Evolutionary conservation across 2,113 vertebrate genomes (phyloP).

Genomic region (Leuciscus idus): DNA sequence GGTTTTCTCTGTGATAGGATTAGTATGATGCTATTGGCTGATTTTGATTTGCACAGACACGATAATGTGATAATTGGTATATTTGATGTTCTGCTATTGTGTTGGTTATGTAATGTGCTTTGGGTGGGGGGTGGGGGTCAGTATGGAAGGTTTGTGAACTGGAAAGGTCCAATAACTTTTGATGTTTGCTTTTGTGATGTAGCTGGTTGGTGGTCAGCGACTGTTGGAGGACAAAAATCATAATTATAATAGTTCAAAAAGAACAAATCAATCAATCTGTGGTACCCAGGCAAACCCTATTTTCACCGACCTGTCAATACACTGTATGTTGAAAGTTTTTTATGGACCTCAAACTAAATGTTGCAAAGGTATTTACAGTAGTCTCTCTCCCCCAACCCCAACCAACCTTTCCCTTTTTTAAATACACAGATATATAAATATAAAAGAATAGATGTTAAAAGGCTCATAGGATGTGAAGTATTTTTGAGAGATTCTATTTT

Average conservation of each 20-base stretch:
- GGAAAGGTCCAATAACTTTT: constrained; percentile 1
- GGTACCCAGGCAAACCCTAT: constrained; percentile 48
- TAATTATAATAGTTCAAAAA: not conserved
- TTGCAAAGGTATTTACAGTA: constrained; percentile 74
- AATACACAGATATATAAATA: constrained; percentile 80
- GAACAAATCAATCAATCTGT: constrained; percentile 47
- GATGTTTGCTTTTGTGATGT: constrained; percentile 40
- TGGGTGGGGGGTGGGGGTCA: constrained; percentile 22
- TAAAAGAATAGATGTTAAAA: constrained; percentile 82
- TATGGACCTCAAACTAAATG: constrained; percentile 67
- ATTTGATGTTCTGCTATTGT: constrained; percentile 85
- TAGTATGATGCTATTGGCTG: constrained; percentile 87
- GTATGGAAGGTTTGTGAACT: constrained; percentile 3
- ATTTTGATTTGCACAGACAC: constrained; percentile 93
- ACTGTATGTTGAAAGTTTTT: constrained; percentile 60
- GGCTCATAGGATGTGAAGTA: constrained; percentile 98
- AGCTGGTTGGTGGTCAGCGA: constrained; percentile 18
- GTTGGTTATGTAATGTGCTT: constrained; percentile 77
- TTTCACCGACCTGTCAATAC: constrained; percentile 65
- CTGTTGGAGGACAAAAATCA: not conserved
- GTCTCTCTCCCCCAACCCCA: constrained; percentile 75
- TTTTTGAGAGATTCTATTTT: constrained; percentile 99
- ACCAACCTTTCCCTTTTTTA: constrained; percentile 79
- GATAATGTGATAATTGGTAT: constrained; percentile 89
- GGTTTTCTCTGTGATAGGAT: constrained; percentile 70